Base-by-base conservation (phyloP, 2,888 invertebrate genomes). In the Abrostola triplasia region DNA sequence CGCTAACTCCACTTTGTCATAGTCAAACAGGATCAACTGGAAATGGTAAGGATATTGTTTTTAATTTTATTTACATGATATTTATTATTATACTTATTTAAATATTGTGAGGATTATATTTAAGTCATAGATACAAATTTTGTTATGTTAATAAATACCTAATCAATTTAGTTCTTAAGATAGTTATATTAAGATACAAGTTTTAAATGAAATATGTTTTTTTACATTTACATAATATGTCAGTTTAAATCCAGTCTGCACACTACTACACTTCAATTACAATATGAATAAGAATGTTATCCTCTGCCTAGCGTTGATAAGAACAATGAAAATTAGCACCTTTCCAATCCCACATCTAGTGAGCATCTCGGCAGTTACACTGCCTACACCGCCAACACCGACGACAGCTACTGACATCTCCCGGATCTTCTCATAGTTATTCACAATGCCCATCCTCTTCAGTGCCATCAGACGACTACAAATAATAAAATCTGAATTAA, bases 351-450 rank as follows among this genome's bases (percentile, higher is more conserved):
- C 99, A 92, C 99, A 99, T 71, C 99, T 95, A 2, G 99, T 99
- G 56, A 99, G 95, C 99, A 99, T 99, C 95, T 99, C 99, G 47
- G 99, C 99, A 0, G 99, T 99, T 1, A 99, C 99, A 95, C 99
- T 99, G 48, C 99, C 99, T n/a, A 99, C 99, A 41, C 99, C 99
- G 0, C 99, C 99, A 0, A 99, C 97, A 5, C 99, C 99, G 9
- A 99, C 99, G 44, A 99, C 96, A 6, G 98, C 98, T 5, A 99
- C 98, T 0, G 98, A 96, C 88, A 96, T 96, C 41, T 97, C 96
- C 44, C 99, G 95, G 72, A 98, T 98, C 83, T 96, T 96, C 94
- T 99, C 99, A 89, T 99, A 99, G 90, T 99, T 98, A 77, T 99
- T 96, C 1, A 99, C 99, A 77, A 99, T 99, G 40, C 99, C 99